Conservation (phyloP, 37 sponge, comb jelly and placozoan genomes). For the Bolinopsis microptera region DNA sequence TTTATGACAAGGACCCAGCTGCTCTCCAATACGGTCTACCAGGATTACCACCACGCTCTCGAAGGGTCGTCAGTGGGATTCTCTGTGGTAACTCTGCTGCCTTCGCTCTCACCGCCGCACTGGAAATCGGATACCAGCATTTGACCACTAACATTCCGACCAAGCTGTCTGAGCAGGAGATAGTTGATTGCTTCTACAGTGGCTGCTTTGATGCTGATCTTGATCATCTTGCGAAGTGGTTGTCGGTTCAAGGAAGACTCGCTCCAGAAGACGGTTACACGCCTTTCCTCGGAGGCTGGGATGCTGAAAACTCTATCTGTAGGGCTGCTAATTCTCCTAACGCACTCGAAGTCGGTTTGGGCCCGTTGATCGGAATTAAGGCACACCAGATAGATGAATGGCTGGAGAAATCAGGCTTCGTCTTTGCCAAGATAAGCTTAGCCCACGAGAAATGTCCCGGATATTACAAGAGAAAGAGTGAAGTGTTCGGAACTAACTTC, state of each 20-base stretch:
- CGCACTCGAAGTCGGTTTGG: not conserved
- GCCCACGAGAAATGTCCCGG: not conserved
- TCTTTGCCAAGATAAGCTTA: not conserved
- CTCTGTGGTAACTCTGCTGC: slow-evolving; percentile 14
- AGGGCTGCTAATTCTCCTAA: not conserved
- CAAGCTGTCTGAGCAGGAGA: slow-evolving; percentile 52
- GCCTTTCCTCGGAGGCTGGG: not conserved
- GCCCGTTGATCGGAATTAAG: not conserved
- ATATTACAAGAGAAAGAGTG: not conserved
- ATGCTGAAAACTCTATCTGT: not conserved
- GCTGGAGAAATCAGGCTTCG: not conserved
- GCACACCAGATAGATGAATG: not conserved
- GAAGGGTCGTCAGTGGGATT: not conserved
- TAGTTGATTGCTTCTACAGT: slow-evolving; percentile 10
- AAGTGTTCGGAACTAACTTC: not conserved
- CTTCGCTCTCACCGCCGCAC: not conserved
- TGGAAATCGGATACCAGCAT: not conserved
- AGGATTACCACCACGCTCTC: not conserved
- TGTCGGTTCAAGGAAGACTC: slow-evolving; percentile 1
- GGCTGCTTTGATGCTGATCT: not conserved
- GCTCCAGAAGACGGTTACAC: slow-evolving; percentile 32
- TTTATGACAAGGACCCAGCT: not conserved
- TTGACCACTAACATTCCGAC: not conserved
- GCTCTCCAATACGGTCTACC: not conserved
- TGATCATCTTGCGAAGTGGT: not conserved